Percentiles rank a stretch among this genome's conserved stretches.
phyloP scores from a whole-genome alignment of 2,888 invertebrate genomes.

The Lasius fuliginosus region DNA sequence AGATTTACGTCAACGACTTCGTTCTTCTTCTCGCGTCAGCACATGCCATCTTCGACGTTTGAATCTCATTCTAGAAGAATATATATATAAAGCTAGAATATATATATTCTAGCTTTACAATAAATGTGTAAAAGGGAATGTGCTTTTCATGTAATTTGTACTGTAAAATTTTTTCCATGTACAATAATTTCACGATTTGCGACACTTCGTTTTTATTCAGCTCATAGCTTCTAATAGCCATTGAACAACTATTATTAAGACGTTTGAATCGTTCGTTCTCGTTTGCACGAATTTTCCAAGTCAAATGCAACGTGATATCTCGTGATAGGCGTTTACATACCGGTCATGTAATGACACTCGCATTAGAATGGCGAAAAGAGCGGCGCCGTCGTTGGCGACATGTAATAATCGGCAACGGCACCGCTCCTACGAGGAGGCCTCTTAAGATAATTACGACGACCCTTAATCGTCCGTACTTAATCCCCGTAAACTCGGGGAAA shows the following conservation, averaged over 20 bases:
- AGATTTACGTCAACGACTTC: conserved; percentile 60
- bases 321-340: conserved; percentile 26
- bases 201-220: conserved; percentile 12
- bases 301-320: conserved; percentile 23
- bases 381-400: conserved; percentile 57
- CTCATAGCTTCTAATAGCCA: neutral
- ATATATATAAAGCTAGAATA: too few species aligned
- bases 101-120: too few species aligned
- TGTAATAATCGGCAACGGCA: conserved; percentile 64
- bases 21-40: conserved; percentile 17
- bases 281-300: conserved; percentile 15
- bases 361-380: conserved; percentile 54
- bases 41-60: conserved; percentile 59
- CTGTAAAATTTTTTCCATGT: too few species aligned
- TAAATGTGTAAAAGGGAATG: too few species aligned
- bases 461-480: conserved; percentile 69
- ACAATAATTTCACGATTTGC: neutral
- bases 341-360: conserved; percentile 34
- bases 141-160: too few species aligned
- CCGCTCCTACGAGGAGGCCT: conserved; percentile 64
- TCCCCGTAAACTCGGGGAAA: conserved; percentile 61
- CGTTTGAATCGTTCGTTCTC: conserved; percentile 10
- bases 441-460: conserved; percentile 68
- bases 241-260: conserved; percentile 11
- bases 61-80: conserved; percentile 53